A percentile compares a stretch with the other conserved stretches of the same genome.
Evolutionary conservation across 2,797 vertebrate genomes (phyloP).

Genomic region (Galago senegalensis): DNA sequence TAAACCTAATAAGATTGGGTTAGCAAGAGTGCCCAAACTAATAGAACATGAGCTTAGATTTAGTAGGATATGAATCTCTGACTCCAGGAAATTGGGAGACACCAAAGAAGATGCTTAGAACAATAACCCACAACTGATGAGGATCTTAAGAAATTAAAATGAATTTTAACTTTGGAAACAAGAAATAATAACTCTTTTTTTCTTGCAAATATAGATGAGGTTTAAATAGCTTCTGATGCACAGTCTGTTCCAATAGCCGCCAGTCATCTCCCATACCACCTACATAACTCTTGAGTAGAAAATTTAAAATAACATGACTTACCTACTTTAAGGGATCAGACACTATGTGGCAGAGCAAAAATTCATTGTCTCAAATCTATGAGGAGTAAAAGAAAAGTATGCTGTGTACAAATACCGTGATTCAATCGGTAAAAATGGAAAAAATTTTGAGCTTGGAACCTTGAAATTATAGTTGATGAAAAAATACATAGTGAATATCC

Average conservation of each 20-base stretch:
- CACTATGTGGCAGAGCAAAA: constrained; percentile 57
- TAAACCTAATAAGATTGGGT: constrained; percentile 18
- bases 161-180: constrained; percentile 66
- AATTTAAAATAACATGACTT: constrained; percentile 77
- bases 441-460: constrained; percentile 16
- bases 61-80: constrained; percentile 56
- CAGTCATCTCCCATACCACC: constrained; percentile 77
- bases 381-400: constrained; percentile 45
- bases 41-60: constrained; percentile 47
- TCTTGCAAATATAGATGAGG: constrained; percentile 62
- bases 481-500: constrained; percentile 21
- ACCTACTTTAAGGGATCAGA: constrained; percentile 63
- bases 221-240: constrained; percentile 78
- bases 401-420: constrained; percentile 40
- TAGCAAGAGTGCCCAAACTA: constrained; percentile 40
- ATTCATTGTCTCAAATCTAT: constrained; percentile 49
- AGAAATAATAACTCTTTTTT: constrained; percentile 74
- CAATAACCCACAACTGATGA: constrained; percentile 54
- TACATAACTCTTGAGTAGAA: constrained; percentile 80
- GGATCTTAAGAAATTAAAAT: constrained; percentile 73
- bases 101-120: constrained; percentile 61
- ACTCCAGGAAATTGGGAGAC: constrained; percentile 50
- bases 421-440: constrained; percentile 32
- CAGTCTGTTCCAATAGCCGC: constrained; percentile 76
- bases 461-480: constrained; percentile 30